A percentile compares a stretch with the other conserved stretches of the same genome.
phyloP scores from a whole-genome alignment of 1,140 invertebrate species.

The Sipha flava region DNA sequence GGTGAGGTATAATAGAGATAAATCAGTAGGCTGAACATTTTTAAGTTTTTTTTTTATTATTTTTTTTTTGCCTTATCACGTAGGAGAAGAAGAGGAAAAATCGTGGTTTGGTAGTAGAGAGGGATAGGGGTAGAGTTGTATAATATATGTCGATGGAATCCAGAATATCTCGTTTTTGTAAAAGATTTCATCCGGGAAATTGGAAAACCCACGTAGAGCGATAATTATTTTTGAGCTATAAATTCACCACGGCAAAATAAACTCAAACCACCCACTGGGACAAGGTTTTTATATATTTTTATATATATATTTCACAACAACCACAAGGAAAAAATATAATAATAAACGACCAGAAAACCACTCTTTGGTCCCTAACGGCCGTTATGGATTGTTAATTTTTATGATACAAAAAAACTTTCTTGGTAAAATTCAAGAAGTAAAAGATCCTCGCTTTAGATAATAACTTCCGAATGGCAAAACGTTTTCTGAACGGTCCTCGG shows the following conservation, averaged over 20 bases:
- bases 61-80: background rate
- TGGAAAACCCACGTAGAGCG: conserved; percentile 18
- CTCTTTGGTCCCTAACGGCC: background rate
- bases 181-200: conserved; percentile 31
- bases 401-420: conserved; percentile 20
- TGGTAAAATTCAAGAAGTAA: background rate
- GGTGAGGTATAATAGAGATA: background rate
- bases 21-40: background rate
- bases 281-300: conserved; percentile 5
- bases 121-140: background rate
- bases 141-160: conserved; percentile 9
- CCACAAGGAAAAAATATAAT: background rate
- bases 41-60: background rate
- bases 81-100: background rate
- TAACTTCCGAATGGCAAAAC: background rate
- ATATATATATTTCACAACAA: background rate
- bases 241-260: conserved; percentile 3
- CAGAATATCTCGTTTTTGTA: conserved; percentile 20
- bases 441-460: background rate
- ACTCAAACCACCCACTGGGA: background rate
- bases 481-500: background rate
- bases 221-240: conserved; percentile 29
- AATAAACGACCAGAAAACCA: conserved; percentile 22
- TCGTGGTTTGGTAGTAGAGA: too few species aligned
- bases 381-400: conserved; percentile 32